Evolutionary conservation across 1,140 invertebrate genomes (phyloP), one percentile per base, ranked within the genome.

Genomic region (Ceratosolen fusciceps): DNA sequence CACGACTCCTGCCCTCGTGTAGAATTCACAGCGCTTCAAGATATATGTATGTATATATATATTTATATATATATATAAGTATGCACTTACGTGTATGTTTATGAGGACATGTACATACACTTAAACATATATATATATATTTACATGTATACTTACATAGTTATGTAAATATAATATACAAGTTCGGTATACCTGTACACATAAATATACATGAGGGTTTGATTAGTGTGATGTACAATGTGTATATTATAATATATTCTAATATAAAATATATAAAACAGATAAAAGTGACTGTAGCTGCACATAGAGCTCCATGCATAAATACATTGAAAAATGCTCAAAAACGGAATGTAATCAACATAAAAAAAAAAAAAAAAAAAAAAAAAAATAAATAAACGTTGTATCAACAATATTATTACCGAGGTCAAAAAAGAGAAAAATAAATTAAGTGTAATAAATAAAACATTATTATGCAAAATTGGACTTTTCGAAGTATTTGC

Each of bases 301-400:
- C 88, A 90, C 88, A 90, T 89, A 86, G 89, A 90, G 88, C 87
- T 88, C 86, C 89, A 90, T 90, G 89, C 89, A 90, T 85, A 88
- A 88, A 88, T 85, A 90, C 88, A 90, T 87, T 89, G 84, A 90
- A 89, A 84, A 89, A 89, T 85, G 88, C 87, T 89, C 82, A 84
- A 87, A 85, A 80, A 87, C 43, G 74, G 26, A 86, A 87, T 77
- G 81, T 86, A 87, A 83, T 83, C 74, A 86, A 87, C 83, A 74
- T 65, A 80, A 81, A 81, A 82, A 77, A n/a, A n/a, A n/a, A n/a
- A n/a, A n/a, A n/a, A n/a, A n/a, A n/a, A n/a, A n/a, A n/a, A n/a
- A n/a, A n/a, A n/a, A n/a, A n/a, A n/a, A n/a, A n/a, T n/a, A n/a
- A n/a, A n/a, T n/a, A n/a, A 82, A 78, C 62, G 62, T 60, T 74